Conservation (phyloP, 2,113 vertebrate genomes). For the Odontesthes bonariensis region DNA sequence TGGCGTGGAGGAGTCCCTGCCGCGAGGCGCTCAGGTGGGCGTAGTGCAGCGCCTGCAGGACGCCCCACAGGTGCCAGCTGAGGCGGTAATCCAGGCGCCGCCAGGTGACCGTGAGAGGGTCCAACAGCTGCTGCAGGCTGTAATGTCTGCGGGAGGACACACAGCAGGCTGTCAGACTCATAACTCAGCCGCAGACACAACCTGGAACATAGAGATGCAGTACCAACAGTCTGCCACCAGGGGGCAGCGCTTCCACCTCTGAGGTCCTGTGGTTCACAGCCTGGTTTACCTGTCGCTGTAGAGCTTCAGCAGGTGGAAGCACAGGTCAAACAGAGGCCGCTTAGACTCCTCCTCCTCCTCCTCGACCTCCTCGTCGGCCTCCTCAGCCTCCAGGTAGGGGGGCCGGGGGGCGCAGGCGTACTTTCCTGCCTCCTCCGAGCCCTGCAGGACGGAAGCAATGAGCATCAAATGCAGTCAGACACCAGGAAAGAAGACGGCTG, state of each 20-base stretch:
- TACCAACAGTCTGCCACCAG: not conserved
- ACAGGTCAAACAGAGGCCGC: constrained; percentile 88
- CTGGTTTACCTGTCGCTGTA: constrained; percentile 93
- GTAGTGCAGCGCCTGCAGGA: constrained; percentile 91
- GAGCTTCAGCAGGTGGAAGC: constrained; percentile 95
- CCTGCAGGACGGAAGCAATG: constrained; percentile 71
- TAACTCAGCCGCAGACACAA: too few species aligned
- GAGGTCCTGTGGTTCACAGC: too few species aligned
- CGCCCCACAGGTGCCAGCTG: constrained; percentile 96
- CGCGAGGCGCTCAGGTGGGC: constrained; percentile 85
- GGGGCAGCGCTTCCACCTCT: too few species aligned
- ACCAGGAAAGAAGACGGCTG: not conserved
- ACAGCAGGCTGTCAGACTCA: not conserved
- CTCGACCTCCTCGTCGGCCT: constrained; percentile 38
- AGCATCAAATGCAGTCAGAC: not conserved
- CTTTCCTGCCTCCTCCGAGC: constrained; percentile 79
- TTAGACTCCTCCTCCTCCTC: constrained; percentile 73
- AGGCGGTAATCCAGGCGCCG: constrained; percentile 92
- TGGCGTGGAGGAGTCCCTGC: constrained; percentile 88
- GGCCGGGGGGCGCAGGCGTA: constrained; percentile 92
- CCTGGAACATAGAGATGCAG: too few species aligned
- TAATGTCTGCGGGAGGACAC: constrained; percentile 83
- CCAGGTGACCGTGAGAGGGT: constrained; percentile 88
- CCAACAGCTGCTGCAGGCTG: constrained; percentile 90
- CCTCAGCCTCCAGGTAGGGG: constrained; percentile 85